Percentiles rank a stretch among this genome's conserved stretches.
Evolutionary conservation across 2,797 vertebrate genomes (phyloP).

Genomic region (Nannoperca obscura): DNA sequence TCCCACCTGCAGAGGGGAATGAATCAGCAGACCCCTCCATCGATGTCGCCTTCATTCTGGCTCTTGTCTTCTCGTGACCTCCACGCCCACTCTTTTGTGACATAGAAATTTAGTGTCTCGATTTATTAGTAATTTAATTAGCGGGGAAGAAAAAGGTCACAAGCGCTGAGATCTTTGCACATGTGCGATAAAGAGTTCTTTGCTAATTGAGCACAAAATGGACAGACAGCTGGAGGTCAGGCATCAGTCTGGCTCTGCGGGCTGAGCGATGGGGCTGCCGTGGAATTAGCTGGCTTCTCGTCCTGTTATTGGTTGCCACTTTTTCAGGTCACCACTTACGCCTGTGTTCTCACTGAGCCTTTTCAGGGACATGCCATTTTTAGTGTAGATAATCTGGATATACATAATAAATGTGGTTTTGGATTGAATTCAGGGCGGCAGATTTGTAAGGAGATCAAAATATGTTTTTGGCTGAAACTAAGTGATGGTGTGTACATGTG

Average conservation of each 20-base stretch:
- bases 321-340: constrained; percentile 65
- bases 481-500: constrained; percentile 25
- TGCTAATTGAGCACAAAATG: constrained; percentile 79
- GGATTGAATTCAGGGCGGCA: constrained; percentile 62
- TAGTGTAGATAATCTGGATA: constrained; percentile 73
- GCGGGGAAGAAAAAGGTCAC: constrained; percentile 64
- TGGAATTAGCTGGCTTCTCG: constrained; percentile 67
- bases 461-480: constrained; percentile 53
- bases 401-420: constrained; percentile 71
- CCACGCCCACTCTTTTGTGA: constrained; percentile 42
- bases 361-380: constrained; percentile 66
- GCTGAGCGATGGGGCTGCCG: constrained; percentile 45
- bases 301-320: constrained; percentile 58
- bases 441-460: constrained; percentile 72
- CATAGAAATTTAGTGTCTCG: constrained; percentile 48
- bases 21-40: constrained; percentile 48
- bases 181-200: constrained; percentile 61
- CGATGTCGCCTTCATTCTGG: constrained; percentile 17
- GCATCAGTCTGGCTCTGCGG: constrained; percentile 65
- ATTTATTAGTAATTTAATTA: constrained; percentile 78
- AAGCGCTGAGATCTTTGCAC: constrained; percentile 49
- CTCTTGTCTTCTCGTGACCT: constrained; percentile 39
- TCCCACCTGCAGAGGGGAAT: constrained; percentile 34
- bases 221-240: constrained; percentile 79
- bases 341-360: constrained; percentile 58